Evolutionary conservation across 92 coral and sea anemone species (phyloP), one percentile per base, ranked within the genome.

Genomic region (Porites cylindrica): DNA sequence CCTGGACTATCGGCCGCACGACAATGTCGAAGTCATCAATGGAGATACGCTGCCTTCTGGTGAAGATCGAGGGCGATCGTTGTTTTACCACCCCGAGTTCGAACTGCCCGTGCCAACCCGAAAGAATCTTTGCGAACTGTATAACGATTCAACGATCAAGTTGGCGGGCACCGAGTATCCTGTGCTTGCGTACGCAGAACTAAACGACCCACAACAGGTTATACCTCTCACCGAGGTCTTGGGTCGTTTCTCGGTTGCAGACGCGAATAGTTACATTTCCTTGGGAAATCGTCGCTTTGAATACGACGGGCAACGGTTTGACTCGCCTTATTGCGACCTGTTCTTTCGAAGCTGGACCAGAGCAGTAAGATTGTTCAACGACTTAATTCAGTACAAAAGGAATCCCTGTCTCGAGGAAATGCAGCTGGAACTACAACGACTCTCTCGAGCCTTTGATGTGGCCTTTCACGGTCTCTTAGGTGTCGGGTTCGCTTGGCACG

Each of bases 21-120:
- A 19, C 70, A 16, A 43, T 23, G 10, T 4, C 26, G 79, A 75
- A 17, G 12, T 5, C 60, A 75, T 6, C 26, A 16, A 6, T 51
- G 62, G 43, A 8, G 79, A 24, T 75, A 75, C n/a, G 79, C 79
- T 1, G 79, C 61, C 26, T n/a, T n/a, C n/a, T n/a, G n/a, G n/a
- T n/a, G n/a, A n/a, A n/a, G n/a, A n/a, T n/a, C n/a, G n/a, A n/a
- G n/a, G 53, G 14, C 18, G 29, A 16, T 51, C 62, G 32, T 56
- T 75, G 29, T 51, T 75, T 20, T 23, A 23, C 64, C 79, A 32
- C n/a, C 19, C 16, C 23, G 20, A 6, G 1, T 75, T 75, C n/a
- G 7, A 9, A n/a, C 10, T 75, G 64, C 26, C 43, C n/a, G 64
- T 75, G 11, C 79, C 79, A 7, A 4, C 0, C 1, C 12, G 79